Base-by-base conservation (phyloP, 2,797 vertebrate species). In the Falco cherrug region DNA sequence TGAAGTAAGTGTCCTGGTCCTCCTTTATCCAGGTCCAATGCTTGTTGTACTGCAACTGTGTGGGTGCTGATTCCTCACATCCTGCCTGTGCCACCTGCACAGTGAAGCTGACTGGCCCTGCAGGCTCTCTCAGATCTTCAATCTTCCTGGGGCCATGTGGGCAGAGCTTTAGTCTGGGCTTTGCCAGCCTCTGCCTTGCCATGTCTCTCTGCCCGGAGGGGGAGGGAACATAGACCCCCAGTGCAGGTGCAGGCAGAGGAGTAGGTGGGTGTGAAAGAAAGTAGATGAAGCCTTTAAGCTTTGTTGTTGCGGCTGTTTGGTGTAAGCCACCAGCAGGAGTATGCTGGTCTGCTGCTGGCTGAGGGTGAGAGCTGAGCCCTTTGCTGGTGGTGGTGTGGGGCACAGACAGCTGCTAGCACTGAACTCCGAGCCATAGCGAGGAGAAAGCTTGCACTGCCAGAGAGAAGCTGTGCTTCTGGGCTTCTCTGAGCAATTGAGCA, bases 1-100 rank as follows among this genome's bases (percentile, higher is more conserved):
- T 99, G 98, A 99, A 98, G 99, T 99, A 98, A 99, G 99, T 98
- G 77, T 94, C 84, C 25, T 84, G 56, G 47, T 73, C 48, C 65
- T 14, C 21, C 29, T 43, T 56, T 50, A 45, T 45, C 43, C 43
- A 45, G 43, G 43, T 45, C 17, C 43, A 18, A 60, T 67, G 48
- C 54, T 51, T 60, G 25, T 87, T 25, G 25, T 82, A 35, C 70
- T 86, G 84, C 53, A 63, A 9, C 16, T 87, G 59, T 70, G 73
- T 90, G 84, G 73, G 74, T 76, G 75, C 71, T 73, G 91, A 89
- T 95, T 90, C 69, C 43, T 95, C 69, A 33, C 35, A 59, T 87
- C 54, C 51, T 94, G 69, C 37, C 67, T 91, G 26, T 86, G 65
- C 84, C 89, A 68, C 67, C 82, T 85, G 59, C 39, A 13, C 50